phyloP scores from a whole-genome alignment of 2,113 vertebrate genomes.

The Podarcis cretensis region DNA sequence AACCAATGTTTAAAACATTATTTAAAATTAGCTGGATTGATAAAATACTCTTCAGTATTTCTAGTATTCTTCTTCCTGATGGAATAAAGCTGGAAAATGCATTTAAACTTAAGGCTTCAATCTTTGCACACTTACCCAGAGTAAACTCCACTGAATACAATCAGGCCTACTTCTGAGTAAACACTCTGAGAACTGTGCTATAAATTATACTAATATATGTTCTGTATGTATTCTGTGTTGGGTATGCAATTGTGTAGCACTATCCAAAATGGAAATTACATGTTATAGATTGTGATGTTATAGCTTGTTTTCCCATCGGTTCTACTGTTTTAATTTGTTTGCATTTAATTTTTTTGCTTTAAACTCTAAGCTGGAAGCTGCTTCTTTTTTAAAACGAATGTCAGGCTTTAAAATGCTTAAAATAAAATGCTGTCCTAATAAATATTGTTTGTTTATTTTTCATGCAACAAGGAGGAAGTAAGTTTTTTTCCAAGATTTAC shows the following conservation, averaged over 20 bases:
- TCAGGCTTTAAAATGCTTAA: not conserved
- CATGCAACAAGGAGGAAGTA: constrained; percentile 83
- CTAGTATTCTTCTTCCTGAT: not conserved
- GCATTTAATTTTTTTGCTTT: not conserved
- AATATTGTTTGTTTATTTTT: constrained; percentile 64
- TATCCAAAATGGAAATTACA: not conserved
- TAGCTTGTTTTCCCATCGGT: not conserved
- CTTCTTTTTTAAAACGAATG: not conserved
- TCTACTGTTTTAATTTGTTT: not conserved
- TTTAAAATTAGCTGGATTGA: not conserved
- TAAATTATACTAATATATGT: not conserved
- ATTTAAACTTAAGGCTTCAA: accelerated
- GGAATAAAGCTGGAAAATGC: not conserved
- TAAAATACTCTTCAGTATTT: not conserved
- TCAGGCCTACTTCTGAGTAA: not conserved
- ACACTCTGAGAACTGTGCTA: not conserved
- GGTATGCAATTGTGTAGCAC: not conserved
- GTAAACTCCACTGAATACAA: not conserved
- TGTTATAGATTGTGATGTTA: not conserved
- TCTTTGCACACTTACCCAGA: not conserved
- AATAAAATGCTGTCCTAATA: constrained; percentile 60
- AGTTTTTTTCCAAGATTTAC: constrained; percentile 57
- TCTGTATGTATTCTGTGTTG: not conserved
- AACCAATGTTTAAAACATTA: too few species aligned
- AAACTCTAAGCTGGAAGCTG: not conserved